These are phyloP conservation scores for Phortica okadai DNA, from an alignment of 2,888 invertebrate genomes.

Conservation along the genomic window DNA sequence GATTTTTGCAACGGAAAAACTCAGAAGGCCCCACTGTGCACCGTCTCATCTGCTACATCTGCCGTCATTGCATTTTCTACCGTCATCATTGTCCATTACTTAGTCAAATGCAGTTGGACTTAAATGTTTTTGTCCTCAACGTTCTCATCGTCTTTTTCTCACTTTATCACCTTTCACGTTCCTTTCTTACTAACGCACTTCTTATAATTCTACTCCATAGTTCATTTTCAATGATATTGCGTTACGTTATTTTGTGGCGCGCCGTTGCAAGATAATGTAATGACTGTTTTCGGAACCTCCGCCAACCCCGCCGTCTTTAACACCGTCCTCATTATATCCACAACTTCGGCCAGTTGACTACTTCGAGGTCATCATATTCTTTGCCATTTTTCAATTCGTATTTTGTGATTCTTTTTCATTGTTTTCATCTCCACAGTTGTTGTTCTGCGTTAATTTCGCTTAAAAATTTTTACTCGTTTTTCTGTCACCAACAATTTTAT, in stretches of 20 bases:
- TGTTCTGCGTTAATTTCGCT: constrained; percentile 36
- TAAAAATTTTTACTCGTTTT: constrained; percentile 45
- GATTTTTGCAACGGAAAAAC: no score
- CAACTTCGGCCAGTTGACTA: no score
- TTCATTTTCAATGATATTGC: constrained; percentile 1
- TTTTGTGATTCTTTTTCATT: no score
- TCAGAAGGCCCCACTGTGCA: no score
- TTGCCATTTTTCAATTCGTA: no score
- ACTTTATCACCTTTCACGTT: neutral
- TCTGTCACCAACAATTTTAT: constrained; percentile 8
- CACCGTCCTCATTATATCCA: no score
- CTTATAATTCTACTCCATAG: neutral
- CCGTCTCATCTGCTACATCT: no score
- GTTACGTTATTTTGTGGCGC: constrained; percentile 26
- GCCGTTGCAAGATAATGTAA: constrained; percentile 20
- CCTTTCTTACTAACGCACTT: neutral
- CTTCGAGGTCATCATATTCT: no score
- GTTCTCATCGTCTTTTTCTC: neutral
- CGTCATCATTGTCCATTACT: neutral
- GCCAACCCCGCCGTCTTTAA: neutral
- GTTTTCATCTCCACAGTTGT: no score
- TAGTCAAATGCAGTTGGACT: neutral
- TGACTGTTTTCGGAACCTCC: constrained; percentile 40
- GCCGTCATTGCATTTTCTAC: no score
- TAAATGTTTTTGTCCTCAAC: constrained; percentile 2